Evolutionary conservation across 2,113 vertebrate genomes (phyloP), one percentile per base, ranked within the genome.

Genomic region (Onychorhynchus coronatus): DNA sequence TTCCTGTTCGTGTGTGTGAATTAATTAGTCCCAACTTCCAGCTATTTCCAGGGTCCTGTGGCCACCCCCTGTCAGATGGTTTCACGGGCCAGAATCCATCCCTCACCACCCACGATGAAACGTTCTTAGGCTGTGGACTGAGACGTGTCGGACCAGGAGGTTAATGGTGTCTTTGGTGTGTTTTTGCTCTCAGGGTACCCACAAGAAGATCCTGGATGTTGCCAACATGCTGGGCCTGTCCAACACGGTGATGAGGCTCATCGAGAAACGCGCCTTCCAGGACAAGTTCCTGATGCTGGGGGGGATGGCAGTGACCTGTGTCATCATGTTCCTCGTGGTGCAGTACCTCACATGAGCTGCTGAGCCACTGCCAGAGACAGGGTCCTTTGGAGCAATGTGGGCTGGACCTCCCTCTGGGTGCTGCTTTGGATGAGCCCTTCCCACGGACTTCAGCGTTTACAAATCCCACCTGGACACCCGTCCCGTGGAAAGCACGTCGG

Each of bases 141-240:
- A 41, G 44, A 74, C 39, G 41, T 30, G 53, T 52, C 46, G 52
- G 47, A 30, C 25, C 55, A 24, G 2, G 61, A 37, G 5, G 7
- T 44, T 96, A 35, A 96, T 22, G 8, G 37, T 88, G 63, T 72
- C 18, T 82, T 25, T 86, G 62, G 33, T 92, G 52, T 55, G 42
- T n/a, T 75, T 35, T 35, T 53, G 80, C 85, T 52, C 68, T 22
- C 95, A 99, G 99, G 99, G 99, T 22, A 99, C 99, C 63, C 99
- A 99, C 65, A 99, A 99, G 97, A 99, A 99, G 98, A 99, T 99
- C 96, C 98, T 99, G 95, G 99, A 99, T 42, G 99, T 99, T 61
- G 99, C 99, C 76, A 99, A 99, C 97, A 99, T 99, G 98, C 85
- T 99, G 90, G 99, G 99, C 37, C 97, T 99, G 92, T 99, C 99